Evolutionary conservation across 2,797 vertebrate species (phyloP), one percentile per base, ranked within the genome.

Genomic region (Spizella passerina): DNA sequence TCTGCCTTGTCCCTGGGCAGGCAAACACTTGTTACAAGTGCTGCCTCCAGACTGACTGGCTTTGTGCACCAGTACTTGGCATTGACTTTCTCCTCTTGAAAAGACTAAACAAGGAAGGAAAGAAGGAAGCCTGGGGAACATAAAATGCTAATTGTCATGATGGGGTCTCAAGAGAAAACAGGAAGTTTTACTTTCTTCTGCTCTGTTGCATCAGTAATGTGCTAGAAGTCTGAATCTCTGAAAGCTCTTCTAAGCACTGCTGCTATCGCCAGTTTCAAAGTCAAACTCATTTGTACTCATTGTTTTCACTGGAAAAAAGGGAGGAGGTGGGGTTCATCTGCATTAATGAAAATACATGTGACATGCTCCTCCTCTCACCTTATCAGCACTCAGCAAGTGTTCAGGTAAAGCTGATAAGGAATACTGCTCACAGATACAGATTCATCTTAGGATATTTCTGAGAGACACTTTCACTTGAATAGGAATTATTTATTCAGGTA

Each of bases 31-130:
- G 71, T 34, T 20, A 75, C 12, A 86, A 95, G 90, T 68, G 46
- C 34, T 50, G 73, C 61, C 76, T 73, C 92, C 94, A 91, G 94
- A 79, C 90, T 72, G 79, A 61, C 84, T 71, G 88, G 60, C 81
- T 82, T 79, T 36, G 44, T 70, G 30, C 26, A 41, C 65, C 14
- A 56, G 21, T 4, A 34, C 82, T 84, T 27, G 7, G 53, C 1
- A 1, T 24, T 9, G 57, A 86, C 84, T 64, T 89, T 91, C 75
- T 66, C 50, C 47, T 87, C 78, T 85, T 80, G 83, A 72, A 80
- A 76, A 78, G 22, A 61, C 30, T 73, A 68, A 87, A 76, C 36
- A 69, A 86, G 82, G 82, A 93, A 91, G 82, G 38, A 63, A 91
- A 86, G 43, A 21, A 57, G 24, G 16, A 77, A 80, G 64, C 22